These are phyloP conservation scores for Altica lythri DNA, from an alignment of 2,888 invertebrate species.

Conservation along the genomic window DNA sequence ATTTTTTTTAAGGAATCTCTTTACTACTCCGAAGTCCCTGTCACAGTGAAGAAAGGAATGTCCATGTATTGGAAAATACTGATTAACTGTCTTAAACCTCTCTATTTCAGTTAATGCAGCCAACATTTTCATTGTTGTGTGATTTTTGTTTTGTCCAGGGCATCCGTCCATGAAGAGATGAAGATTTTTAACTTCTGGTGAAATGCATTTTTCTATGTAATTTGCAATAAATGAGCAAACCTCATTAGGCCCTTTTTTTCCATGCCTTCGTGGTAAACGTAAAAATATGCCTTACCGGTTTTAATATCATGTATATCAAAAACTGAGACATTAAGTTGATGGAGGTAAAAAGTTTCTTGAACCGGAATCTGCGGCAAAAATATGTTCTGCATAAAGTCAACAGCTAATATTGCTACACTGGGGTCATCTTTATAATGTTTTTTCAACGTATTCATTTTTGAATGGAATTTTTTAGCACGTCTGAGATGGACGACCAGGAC, in stretches of 20 bases:
- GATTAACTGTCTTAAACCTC: conserved; percentile 23
- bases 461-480: conserved; percentile 31
- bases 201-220: neutral
- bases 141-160: conserved; percentile 32
- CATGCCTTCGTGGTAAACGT: conserved; percentile 22
- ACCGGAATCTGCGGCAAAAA: conserved; percentile 15
- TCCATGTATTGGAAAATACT: conserved; percentile 36
- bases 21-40: no score
- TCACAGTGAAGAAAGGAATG: neutral
- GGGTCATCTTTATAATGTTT: neutral
- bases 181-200: neutral
- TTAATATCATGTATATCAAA: conserved; percentile 24
- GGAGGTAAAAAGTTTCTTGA: conserved; percentile 24
- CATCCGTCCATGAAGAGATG: conserved; percentile 31
- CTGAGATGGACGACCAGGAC: conserved; percentile 31
- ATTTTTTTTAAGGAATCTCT: no score
- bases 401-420: no score
- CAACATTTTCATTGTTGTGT: conserved; percentile 20
- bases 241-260: neutral
- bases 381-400: conserved; percentile 27
- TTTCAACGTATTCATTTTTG: conserved; percentile 23
- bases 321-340: conserved; percentile 5
- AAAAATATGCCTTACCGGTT: conserved; percentile 16
- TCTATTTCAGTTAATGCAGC: no score
- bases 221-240: no score